These are phyloP conservation scores for Morus bassanus DNA, from an alignment of 2,797 vertebrate genomes.

Conservation along the genomic window DNA sequence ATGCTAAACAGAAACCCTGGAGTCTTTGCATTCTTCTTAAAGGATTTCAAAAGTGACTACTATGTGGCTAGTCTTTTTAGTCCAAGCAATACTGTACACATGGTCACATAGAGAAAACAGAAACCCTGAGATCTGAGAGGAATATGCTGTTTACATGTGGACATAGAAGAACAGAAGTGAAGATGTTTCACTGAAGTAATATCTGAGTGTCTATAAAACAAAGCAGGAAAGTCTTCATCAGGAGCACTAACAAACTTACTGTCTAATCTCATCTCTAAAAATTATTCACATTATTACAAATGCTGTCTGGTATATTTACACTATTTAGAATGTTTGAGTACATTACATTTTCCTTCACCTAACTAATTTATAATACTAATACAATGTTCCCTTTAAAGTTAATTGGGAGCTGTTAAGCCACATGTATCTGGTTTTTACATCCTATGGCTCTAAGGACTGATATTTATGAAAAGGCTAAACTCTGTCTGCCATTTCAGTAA, in stretches of 20 bases:
- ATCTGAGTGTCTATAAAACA: not conserved
- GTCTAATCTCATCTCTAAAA: not conserved
- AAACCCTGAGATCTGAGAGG: not conserved
- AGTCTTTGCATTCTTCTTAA: not conserved
- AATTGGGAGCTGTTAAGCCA: not conserved
- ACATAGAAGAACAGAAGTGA: not conserved
- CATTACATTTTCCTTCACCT: not conserved
- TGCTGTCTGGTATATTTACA: not conserved
- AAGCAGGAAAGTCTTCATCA: not conserved
- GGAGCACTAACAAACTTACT: not conserved
- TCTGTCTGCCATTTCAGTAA: not conserved
- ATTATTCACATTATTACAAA: not conserved
- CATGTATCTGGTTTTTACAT: not conserved
- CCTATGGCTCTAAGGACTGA: not conserved
- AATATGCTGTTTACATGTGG: not conserved
- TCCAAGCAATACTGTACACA: not conserved
- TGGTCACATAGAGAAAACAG: not conserved
- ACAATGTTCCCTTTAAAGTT: not conserved
- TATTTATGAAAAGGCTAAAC: not conserved
- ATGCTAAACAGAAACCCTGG: not conserved
- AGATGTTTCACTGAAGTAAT: not conserved
- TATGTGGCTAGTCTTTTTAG: fast-evolving
- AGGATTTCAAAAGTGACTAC: not conserved
- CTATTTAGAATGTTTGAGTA: not conserved
- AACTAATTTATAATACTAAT: not conserved